Percentiles rank a stretch among this genome's conserved stretches.
Evolutionary conservation across 2,888 invertebrate genomes (phyloP).

Genomic region (Habrosyne pyritoides): DNA sequence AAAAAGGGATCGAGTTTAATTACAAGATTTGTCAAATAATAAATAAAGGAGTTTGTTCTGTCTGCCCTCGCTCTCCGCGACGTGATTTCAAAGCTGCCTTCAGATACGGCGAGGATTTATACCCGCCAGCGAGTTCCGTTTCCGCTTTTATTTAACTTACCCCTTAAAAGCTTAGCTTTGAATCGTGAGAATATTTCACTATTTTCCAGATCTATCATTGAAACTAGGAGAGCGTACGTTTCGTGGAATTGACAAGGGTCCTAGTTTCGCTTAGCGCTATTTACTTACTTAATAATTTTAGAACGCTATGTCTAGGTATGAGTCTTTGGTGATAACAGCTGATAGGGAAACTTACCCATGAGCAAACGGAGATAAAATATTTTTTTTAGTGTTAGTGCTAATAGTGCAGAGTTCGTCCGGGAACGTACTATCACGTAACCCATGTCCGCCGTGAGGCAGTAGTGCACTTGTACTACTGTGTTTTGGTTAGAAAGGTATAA

Average conservation of each 20-base stretch:
- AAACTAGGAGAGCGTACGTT: background rate
- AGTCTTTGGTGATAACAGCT: no score
- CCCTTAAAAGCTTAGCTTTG: conserved; percentile 34
- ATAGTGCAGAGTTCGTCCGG: no score
- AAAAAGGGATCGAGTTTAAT: conserved; percentile 51
- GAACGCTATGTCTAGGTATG: no score
- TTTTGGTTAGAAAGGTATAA: no score
- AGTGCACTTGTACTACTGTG: no score
- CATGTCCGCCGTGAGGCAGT: no score
- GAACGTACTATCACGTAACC: no score
- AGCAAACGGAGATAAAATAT: no score
- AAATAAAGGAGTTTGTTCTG: conserved; percentile 48
- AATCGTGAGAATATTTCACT: conserved; percentile 25
- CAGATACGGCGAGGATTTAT: conserved; percentile 47
- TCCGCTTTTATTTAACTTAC: conserved; percentile 42
- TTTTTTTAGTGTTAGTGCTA: no score
- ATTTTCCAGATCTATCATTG: conserved; percentile 9
- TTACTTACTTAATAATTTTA: background rate
- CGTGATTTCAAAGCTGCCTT: conserved; percentile 41
- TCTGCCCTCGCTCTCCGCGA: conserved; percentile 22
- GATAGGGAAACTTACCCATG: no score
- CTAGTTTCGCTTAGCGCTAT: background rate
- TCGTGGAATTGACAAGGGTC: background rate
- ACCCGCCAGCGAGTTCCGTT: conserved; percentile 28
- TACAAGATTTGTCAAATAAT: conserved; percentile 60